Evolutionary conservation across 2,797 vertebrate species (phyloP).

Genomic region (Jordanella pulchra): DNA sequence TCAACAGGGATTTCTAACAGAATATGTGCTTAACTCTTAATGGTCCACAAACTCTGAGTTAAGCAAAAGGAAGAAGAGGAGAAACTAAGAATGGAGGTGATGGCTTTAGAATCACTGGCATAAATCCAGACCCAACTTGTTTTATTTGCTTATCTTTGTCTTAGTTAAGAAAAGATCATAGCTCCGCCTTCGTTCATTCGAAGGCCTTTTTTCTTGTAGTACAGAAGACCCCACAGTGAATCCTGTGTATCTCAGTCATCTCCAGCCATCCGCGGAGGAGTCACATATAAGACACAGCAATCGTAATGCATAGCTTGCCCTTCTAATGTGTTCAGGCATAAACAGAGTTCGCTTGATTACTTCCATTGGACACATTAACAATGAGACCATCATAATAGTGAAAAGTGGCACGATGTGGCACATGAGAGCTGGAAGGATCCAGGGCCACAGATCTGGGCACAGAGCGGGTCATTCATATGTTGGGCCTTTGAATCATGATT

Average conservation of each 20-base stretch:
- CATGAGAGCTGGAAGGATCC: slow-evolving; percentile 50
- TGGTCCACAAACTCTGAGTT: slow-evolving; percentile 66
- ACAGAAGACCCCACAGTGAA: slow-evolving; percentile 45
- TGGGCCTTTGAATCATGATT: slow-evolving; percentile 58
- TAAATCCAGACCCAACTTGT: slow-evolving; percentile 24
- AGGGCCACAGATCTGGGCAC: slow-evolving; percentile 54
- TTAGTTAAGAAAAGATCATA: slow-evolving; percentile 25
- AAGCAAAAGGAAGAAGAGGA: slow-evolving; percentile 50
- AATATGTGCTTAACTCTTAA: slow-evolving; percentile 63
- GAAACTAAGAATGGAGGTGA: slow-evolving; percentile 16
- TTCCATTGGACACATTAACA: slow-evolving; percentile 62
- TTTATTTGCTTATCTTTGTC: slow-evolving; percentile 10
- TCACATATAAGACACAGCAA: slow-evolving; percentile 48
- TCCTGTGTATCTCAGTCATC: slow-evolving; percentile 50
- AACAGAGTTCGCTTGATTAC: slow-evolving; percentile 72
- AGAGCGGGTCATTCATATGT: slow-evolving; percentile 56
- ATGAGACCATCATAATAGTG: slow-evolving; percentile 67
- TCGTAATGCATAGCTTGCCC: slow-evolving; percentile 37
- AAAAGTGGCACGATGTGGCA: slow-evolving; percentile 59
- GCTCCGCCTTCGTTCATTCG: slow-evolving; percentile 36
- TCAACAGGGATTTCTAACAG: slow-evolving; percentile 40
- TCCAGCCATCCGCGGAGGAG: slow-evolving; percentile 55
- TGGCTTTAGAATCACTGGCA: slow-evolving; percentile 31
- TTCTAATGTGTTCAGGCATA: slow-evolving; percentile 59
- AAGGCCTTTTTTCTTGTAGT: slow-evolving; percentile 54